Percentiles rank a stretch among this genome's conserved stretches.
Evolutionary conservation across 1,140 invertebrate species (phyloP).

Genomic region (Saxidomus purpurata): DNA sequence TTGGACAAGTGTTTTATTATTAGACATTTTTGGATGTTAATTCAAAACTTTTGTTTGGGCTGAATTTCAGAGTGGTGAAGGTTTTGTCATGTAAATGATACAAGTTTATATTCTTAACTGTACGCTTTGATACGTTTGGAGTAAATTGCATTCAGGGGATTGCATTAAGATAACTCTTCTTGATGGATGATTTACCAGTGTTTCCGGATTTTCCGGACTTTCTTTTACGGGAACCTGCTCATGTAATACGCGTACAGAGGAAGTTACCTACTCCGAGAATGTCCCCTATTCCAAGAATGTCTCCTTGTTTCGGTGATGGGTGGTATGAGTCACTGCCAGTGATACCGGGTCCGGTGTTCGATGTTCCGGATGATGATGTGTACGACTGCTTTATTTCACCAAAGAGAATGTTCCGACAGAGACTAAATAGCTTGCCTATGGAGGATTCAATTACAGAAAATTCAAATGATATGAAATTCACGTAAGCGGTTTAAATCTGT

Average conservation of each 20-base stretch:
- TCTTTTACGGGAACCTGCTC: slow-evolving; percentile 36
- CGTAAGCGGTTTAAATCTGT: not conserved
- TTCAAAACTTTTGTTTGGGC: too few species aligned
- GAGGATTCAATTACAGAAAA: slow-evolving; percentile 38
- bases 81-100: too few species aligned
- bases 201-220: slow-evolving; percentile 60
- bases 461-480: slow-evolving; percentile 6
- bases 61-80: too few species aligned
- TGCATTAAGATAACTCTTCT: too few species aligned
- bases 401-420: slow-evolving; percentile 23
- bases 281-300: slow-evolving; percentile 45
- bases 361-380: slow-evolving; percentile 38
- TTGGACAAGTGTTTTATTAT: too few species aligned
- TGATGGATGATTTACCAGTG: slow-evolving; percentile 60
- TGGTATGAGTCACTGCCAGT: slow-evolving; percentile 42
- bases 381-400: slow-evolving; percentile 53
- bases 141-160: too few species aligned
- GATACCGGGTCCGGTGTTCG: slow-evolving; percentile 42
- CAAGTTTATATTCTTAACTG: too few species aligned
- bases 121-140: too few species aligned
- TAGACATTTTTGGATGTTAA: too few species aligned
- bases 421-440: slow-evolving; percentile 36
- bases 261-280: slow-evolving; percentile 41
- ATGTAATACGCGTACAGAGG: slow-evolving; percentile 18
- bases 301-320: slow-evolving; percentile 39